These are phyloP conservation scores for Chelonus insularis DNA, from an alignment of 1,140 invertebrate genomes.

Conservation along the genomic window DNA sequence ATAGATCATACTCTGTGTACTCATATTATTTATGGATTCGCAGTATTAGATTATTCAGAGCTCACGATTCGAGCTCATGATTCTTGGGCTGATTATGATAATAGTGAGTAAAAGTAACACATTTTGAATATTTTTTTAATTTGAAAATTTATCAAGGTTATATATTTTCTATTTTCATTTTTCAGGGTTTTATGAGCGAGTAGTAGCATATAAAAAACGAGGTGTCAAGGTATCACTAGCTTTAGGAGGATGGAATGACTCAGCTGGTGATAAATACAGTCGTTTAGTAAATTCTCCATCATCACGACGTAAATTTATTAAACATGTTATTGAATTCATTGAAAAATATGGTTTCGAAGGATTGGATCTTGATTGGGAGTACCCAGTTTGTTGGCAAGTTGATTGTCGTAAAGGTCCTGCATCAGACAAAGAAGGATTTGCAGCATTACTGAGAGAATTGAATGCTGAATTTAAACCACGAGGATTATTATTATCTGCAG, in stretches of 20 bases:
- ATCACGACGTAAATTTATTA: slow-evolving; percentile 72
- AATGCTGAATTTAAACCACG: slow-evolving; percentile 72
- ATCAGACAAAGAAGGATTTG: slow-evolving; percentile 80
- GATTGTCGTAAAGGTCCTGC: slow-evolving; percentile 82
- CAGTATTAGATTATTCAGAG: slow-evolving; percentile 78
- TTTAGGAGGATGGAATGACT: slow-evolving; percentile 90
- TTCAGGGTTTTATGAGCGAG: slow-evolving; percentile 80
- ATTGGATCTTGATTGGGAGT: slow-evolving; percentile 89
- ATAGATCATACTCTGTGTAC: slow-evolving; percentile 87
- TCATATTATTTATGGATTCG: slow-evolving; percentile 91
- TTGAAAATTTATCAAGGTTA: background rate
- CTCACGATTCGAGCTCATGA: slow-evolving; percentile 82
- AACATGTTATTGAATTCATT: slow-evolving; percentile 75
- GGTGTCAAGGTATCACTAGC: slow-evolving; percentile 83
- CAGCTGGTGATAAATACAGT: slow-evolving; percentile 83
- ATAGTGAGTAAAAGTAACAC: no score
- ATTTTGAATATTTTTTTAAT: slow-evolving; percentile 40
- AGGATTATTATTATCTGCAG: slow-evolving; percentile 77
- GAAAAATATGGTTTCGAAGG: slow-evolving; percentile 85
- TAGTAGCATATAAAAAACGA: slow-evolving; percentile 75
- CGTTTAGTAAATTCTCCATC: slow-evolving; percentile 75
- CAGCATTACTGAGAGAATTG: slow-evolving; percentile 73
- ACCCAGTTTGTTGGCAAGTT: slow-evolving; percentile 88
- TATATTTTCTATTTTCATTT: background rate
- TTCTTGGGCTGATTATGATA: slow-evolving; percentile 87